Evolutionary conservation across 2,888 invertebrate species (phyloP), one percentile per base, ranked within the genome.

Genomic region (Agrenia bidenticulata): DNA sequence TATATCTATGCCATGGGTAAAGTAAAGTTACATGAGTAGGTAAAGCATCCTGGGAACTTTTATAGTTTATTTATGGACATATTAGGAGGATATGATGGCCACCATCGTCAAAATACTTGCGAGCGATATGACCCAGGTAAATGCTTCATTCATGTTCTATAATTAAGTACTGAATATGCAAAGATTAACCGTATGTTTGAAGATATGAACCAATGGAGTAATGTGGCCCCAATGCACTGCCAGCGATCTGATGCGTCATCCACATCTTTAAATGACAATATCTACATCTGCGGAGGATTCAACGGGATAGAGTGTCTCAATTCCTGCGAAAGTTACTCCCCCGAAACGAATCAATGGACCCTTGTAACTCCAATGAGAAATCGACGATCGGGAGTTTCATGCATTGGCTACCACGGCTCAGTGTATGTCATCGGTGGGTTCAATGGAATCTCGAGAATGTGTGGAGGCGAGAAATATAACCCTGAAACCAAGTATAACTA

Each of bases 231-330:
- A 0, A 95, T 95, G 95, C 88, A 89, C 78, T 87, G 88, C 72
- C 90, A 90, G 78, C 83, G 95, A 73, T 71, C 59, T 4, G 95
- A 96, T 79, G 94, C 94, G 0, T 91, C 91, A 78, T 92, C 94
- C 2, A 90, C 94, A n/a, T 86, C 89, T 0, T 81, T 93, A 32
- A 87, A 91, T 70, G 89, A 85, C 69, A 88, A 88, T 78, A 88
- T 90, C 75, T 90, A 89, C 80, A 88, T 90, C 73, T 87, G 87
- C 60, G 94, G 95, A 1, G 95, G 95, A 0, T 95, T 93, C 80
- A 94, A 94, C 79, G 95, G 95, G 0, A 89, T 90, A 78, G 91
- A 92, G 78, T 90, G 93, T 78, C 87, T 91, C 84, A 90, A 88
- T 79, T 88, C 90, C 23, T 90, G 88, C 1, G 92, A 93, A 79